Conservation (phyloP, 1,140 invertebrate genomes). For the Cydia amplana region DNA sequence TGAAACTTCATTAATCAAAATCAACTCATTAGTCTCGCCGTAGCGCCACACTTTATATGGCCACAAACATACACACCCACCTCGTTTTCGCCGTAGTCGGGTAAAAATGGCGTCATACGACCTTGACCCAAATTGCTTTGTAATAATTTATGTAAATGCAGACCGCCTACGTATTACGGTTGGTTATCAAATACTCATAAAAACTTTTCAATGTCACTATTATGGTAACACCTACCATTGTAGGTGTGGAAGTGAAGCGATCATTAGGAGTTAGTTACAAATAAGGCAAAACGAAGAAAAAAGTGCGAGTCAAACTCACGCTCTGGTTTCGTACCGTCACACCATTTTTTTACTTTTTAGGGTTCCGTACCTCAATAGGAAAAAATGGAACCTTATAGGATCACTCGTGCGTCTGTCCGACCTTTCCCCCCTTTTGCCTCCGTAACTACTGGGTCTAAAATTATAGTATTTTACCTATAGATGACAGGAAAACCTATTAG, state of each 20-base stretch:
- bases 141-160: slow-evolving; percentile 62
- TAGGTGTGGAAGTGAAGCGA: slow-evolving; percentile 12
- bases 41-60: background rate
- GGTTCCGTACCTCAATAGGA: too few species aligned
- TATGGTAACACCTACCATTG: background rate
- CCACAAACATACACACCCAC: background rate
- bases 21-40: background rate
- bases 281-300: too few species aligned
- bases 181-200: slow-evolving; percentile 29
- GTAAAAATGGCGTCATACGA: slow-evolving; percentile 35
- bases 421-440: too few species aligned
- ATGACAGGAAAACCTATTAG: too few species aligned
- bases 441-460: too few species aligned
- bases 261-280: background rate
- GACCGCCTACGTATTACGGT: slow-evolving; percentile 47
- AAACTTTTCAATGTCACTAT: slow-evolving; percentile 30
- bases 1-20: background rate
- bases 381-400: too few species aligned
- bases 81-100: background rate
- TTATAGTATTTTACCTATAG: too few species aligned
- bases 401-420: too few species aligned
- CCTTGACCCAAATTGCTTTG: slow-evolving; percentile 64
- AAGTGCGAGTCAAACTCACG: too few species aligned
- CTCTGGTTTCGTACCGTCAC: too few species aligned
- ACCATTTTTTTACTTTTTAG: too few species aligned